Percentiles rank a stretch among this genome's conserved stretches.
phyloP scores from a whole-genome alignment of 1,140 invertebrate species.

The Polyergus mexicanus region DNA sequence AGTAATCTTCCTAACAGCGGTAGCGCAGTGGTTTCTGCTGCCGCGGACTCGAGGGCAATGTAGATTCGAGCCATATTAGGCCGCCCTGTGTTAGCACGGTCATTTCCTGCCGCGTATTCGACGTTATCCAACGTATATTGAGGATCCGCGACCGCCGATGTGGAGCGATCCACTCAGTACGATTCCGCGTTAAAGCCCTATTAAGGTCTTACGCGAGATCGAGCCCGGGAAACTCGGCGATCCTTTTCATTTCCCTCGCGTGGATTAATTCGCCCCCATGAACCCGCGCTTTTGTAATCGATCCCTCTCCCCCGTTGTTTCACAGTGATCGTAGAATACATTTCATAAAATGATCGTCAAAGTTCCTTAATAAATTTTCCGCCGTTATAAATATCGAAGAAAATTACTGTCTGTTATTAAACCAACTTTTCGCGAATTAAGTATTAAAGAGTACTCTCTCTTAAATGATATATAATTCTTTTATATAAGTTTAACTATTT shows the following conservation, averaged over 20 bases:
- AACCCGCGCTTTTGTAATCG: slow-evolving; percentile 37
- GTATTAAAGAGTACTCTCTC: not conserved
- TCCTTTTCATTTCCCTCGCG: not conserved
- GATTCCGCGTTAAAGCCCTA: slow-evolving; percentile 74
- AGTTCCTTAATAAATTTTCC: not conserved
- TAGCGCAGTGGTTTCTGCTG: slow-evolving; percentile 67
- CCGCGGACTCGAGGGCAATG: slow-evolving; percentile 73
- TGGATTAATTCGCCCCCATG: slow-evolving; percentile 33
- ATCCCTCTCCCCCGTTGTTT: not conserved
- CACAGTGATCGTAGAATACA: not conserved
- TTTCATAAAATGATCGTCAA: not conserved
- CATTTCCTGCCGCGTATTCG: slow-evolving; percentile 72
- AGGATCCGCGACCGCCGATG: slow-evolving; percentile 70
- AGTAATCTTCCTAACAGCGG: slow-evolving; percentile 19
- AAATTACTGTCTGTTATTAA: not conserved
- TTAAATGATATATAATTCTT: too few species aligned
- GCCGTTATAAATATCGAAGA: not conserved
- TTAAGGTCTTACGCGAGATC: slow-evolving; percentile 56
- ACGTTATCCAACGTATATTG: slow-evolving; percentile 76
- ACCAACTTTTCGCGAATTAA: not conserved
- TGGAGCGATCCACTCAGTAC: slow-evolving; percentile 74
- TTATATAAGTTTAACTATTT: not conserved
- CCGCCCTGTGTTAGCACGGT: slow-evolving; percentile 62
- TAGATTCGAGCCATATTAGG: slow-evolving; percentile 82
- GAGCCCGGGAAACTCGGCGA: not conserved